Evolutionary conservation across 2,797 vertebrate genomes (phyloP), one percentile per base, ranked within the genome.

Genomic region (Pseudocheirus occidentalis): DNA sequence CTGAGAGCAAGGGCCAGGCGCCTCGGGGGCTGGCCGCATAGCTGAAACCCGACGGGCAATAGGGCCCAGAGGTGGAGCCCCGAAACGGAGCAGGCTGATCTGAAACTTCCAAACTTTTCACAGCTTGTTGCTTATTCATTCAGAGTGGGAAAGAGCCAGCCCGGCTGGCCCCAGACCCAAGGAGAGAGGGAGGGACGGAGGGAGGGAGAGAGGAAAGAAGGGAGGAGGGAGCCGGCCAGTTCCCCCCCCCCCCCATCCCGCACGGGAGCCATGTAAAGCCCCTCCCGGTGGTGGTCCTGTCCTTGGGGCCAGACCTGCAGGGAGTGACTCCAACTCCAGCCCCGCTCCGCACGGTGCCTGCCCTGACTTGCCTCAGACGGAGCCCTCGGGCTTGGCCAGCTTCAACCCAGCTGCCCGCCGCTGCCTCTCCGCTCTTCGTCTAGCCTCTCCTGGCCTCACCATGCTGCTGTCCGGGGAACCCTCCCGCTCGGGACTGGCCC

Each of bases 71-170:
- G 97, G 95, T 95, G 95, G 94, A 96, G 89, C 96, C 96, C 97
- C 96, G 95, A 95, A 96, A 95, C 95, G 2, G 95, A 92, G 95
- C 96, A 62, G 90, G 91, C 96, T 29, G 90, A 87, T 95, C 94
- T 34, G 62, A 97, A 96, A 94, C 96, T 96, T 98, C 95, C 96
- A 90, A 62, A 94, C 14, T 96, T 97, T 97, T 92, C 96, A 40
- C 93, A 97, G 98, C 96, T 97, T 94, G 97, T 97, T 97, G 98
- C 98, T 98, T 98, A 97, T 98, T 98, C 98, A 98, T 98, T 98
- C 96, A 97, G 97, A 97, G 97, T 93, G 97, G 96, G 96, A 97
- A 95, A 95, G 95, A 97, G 97, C 96, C 97, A 95, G 97, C 73
- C 94, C 66, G 62, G 95, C 46, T 66, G 90, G 73, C 73, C 73